These are phyloP conservation scores for Mugil cephalus DNA, from an alignment of 2,113 vertebrate species.

Conservation along the genomic window DNA sequence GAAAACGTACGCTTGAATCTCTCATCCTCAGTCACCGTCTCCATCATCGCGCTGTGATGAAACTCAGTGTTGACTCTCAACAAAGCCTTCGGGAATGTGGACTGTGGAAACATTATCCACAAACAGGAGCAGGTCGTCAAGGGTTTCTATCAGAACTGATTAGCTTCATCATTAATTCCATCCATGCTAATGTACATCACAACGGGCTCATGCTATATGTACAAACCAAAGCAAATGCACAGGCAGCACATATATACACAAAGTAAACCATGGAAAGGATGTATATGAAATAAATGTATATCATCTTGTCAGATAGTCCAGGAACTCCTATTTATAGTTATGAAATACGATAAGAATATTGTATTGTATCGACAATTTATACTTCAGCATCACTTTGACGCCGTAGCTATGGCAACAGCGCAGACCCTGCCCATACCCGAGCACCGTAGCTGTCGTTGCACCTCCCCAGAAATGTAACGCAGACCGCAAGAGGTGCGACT, in stretches of 20 bases:
- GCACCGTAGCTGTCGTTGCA: no score
- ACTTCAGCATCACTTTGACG: no score
- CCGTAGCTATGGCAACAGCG: no score
- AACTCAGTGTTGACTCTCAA: slow-evolving; percentile 38
- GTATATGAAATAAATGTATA: background rate
- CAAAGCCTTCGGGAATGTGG: slow-evolving; percentile 38
- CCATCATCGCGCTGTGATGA: slow-evolving; percentile 1
- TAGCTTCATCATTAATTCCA: slow-evolving; percentile 37
- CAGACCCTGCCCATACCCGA: no score
- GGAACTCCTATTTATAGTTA: slow-evolving; percentile 4
- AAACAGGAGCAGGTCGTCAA: slow-evolving; percentile 15
- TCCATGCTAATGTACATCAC: background rate
- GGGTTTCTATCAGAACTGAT: slow-evolving; percentile 31
- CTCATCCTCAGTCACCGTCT: background rate
- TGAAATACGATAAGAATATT: slow-evolving; percentile 21
- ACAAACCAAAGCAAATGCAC: background rate
- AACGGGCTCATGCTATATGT: background rate
- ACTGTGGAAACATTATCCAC: slow-evolving; percentile 38
- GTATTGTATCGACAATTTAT: slow-evolving; percentile 7
- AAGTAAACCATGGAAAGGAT: background rate
- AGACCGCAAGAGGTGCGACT: no score
- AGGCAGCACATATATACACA: background rate
- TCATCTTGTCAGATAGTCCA: background rate
- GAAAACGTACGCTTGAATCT: background rate
- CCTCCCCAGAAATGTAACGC: no score